Conservation (phyloP, 2,797 vertebrate genomes). For the Poeciliopsis gracilis region DNA sequence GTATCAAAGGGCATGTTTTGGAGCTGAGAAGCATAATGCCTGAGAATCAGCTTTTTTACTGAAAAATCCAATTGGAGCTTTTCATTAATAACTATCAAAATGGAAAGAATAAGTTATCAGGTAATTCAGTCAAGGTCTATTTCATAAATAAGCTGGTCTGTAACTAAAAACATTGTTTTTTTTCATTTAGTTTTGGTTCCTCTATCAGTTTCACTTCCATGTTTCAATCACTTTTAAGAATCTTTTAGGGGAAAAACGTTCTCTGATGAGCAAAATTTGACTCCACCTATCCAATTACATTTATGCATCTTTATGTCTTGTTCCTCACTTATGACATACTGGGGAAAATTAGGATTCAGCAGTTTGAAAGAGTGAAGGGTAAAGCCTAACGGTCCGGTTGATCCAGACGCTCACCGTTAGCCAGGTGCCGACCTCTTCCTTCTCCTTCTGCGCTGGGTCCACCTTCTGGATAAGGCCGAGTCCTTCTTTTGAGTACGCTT, state of each 20-base stretch:
- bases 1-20: background rate
- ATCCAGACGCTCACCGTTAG: slow-evolving; percentile 84
- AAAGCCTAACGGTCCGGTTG: background rate
- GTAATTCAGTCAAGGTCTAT: background rate
- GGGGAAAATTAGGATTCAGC: background rate
- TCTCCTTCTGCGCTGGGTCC: slow-evolving; percentile 92
- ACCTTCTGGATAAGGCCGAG: slow-evolving; percentile 92
- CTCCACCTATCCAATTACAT: background rate
- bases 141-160: background rate
- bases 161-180: background rate
- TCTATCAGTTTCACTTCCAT: background rate
- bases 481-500: slow-evolving; percentile 94
- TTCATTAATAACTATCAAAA: background rate
- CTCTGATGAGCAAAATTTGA: background rate
- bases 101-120: background rate
- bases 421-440: slow-evolving; percentile 93
- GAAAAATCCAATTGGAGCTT: background rate
- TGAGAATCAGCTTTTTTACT: background rate
- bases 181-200: background rate
- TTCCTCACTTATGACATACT: background rate
- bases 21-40: background rate
- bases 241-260: background rate
- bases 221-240: background rate
- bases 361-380: background rate
- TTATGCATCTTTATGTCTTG: background rate